Evolutionary conservation across 2,113 vertebrate species (phyloP), one percentile per base, ranked within the genome.

Genomic region (Sinocyclocheilus anophthalmus): DNA sequence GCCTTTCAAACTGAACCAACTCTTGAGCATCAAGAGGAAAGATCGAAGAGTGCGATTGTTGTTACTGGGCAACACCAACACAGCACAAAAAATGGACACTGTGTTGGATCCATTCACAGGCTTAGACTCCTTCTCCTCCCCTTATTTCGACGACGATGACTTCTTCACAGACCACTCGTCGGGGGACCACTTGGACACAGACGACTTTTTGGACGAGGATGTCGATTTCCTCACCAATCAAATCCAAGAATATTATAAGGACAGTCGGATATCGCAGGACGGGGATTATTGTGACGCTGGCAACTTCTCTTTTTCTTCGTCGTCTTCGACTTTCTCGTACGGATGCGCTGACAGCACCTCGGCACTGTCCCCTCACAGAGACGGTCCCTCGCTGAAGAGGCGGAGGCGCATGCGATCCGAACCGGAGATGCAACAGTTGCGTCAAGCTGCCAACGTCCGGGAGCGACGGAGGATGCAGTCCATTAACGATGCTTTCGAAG

Each of bases 401-500:
- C 91, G 97, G 84, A 90, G 97, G 88, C 91, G 97, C 84, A 92
- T 96, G 93, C 93, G 97, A 45, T 98, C 97, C 0, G 97, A 99
- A 72, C 89, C 89, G 30, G 97, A 99, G 95, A 94, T 98, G 96
- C 97, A 97, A 93, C 97, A 98, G 91, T 95, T 99, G 88, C 90
- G 97, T 0, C 98, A 98, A 89, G 97, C 97, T 7, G 97, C 97
- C 86, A 99, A 99, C 79, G 96, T 99, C 63, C 89, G 98, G 42
- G 98, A 99, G 93, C 94, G 98, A 84, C 94, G 98, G 14, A 92
- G 98, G 89, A 99, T 99, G 98, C 97, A 99, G 93, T 99, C 97
- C 88, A 99, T 99, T 92, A 99, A 99, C 80, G 97, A 98, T 83
- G 98, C 98, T 69, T 99, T 99, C 92, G 98, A 99, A 91, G 98